These are phyloP conservation scores for Apotomis betuletana DNA, from an alignment of 2,888 invertebrate genomes.

Conservation along the genomic window DNA sequence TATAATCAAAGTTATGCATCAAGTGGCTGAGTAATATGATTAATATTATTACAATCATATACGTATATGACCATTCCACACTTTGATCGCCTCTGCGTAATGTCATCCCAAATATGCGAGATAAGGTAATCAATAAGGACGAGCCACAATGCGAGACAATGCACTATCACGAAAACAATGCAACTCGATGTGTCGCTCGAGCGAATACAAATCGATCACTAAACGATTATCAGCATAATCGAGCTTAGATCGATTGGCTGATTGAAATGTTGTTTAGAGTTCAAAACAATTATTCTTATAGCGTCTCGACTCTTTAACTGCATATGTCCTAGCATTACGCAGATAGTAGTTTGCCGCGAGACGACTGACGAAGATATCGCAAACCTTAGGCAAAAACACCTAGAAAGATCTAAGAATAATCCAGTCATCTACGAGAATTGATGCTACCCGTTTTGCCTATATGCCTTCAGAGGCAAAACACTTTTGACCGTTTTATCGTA, in stretches of 20 bases:
- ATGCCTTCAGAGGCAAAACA: too few species aligned
- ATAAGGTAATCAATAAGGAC: constrained; percentile 10
- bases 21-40: background rate
- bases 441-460: too few species aligned
- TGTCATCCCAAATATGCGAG: constrained; percentile 12
- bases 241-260: constrained; percentile 1
- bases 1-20: too few species aligned
- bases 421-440: too few species aligned
- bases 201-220: constrained; percentile 32
- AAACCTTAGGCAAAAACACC: too few species aligned
- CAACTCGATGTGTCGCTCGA: constrained; percentile 2
- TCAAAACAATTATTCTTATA: background rate
- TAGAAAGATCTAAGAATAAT: too few species aligned
- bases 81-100: background rate
- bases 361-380: too few species aligned
- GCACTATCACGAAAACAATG: constrained; percentile 21
- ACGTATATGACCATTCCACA: background rate
- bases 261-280: background rate
- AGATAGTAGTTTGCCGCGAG: too few species aligned
- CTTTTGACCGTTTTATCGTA: too few species aligned
- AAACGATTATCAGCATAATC: constrained; percentile 20
- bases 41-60: background rate
- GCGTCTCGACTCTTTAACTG: too few species aligned
- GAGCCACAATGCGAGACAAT: constrained; percentile 29
- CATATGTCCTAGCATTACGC: too few species aligned